Conservation (phyloP, 2,888 invertebrate genomes). For the Euproctis similis region DNA sequence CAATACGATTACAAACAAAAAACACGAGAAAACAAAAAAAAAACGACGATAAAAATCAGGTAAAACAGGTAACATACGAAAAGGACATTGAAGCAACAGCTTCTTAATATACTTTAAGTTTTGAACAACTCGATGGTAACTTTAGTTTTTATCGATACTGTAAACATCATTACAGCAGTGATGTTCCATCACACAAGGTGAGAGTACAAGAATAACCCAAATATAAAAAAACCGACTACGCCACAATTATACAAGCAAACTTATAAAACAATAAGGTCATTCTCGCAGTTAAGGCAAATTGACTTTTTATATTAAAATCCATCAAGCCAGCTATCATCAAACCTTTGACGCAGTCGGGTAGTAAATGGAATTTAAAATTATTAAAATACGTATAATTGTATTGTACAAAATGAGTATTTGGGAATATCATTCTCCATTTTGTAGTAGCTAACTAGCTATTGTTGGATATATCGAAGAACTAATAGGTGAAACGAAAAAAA, state of each 20-base stretch:
- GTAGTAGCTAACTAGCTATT: slow-evolving; percentile 15
- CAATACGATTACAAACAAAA: slow-evolving; percentile 44
- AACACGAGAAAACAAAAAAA: slow-evolving; percentile 51
- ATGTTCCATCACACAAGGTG: slow-evolving; percentile 22
- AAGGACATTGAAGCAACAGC: slow-evolving; percentile 62
- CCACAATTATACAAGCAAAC: too few species aligned
- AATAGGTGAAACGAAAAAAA: too few species aligned
- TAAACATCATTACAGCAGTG: slow-evolving; percentile 39
- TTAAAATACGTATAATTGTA: slow-evolving; percentile 20
- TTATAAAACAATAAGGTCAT: too few species aligned
- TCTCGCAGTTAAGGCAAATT: too few species aligned
- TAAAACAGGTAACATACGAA: slow-evolving; percentile 71
- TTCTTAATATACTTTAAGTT: slow-evolving; percentile 51
- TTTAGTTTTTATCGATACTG: slow-evolving; percentile 52
- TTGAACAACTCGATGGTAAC: slow-evolving; percentile 72
- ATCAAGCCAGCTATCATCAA: too few species aligned
- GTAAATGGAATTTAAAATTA: slow-evolving; percentile 18
- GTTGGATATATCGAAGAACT: too few species aligned
- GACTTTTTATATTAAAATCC: too few species aligned
- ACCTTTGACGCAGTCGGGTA: too few species aligned
- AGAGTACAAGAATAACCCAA: slow-evolving; percentile 10
- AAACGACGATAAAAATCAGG: slow-evolving; percentile 64
- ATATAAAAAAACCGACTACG: too few species aligned
- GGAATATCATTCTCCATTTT: slow-evolving; percentile 18
- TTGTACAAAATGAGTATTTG: slow-evolving; percentile 49